Conservation (phyloP, 2,888 invertebrate genomes). For the Lordiphosa fenestrarum region DNA sequence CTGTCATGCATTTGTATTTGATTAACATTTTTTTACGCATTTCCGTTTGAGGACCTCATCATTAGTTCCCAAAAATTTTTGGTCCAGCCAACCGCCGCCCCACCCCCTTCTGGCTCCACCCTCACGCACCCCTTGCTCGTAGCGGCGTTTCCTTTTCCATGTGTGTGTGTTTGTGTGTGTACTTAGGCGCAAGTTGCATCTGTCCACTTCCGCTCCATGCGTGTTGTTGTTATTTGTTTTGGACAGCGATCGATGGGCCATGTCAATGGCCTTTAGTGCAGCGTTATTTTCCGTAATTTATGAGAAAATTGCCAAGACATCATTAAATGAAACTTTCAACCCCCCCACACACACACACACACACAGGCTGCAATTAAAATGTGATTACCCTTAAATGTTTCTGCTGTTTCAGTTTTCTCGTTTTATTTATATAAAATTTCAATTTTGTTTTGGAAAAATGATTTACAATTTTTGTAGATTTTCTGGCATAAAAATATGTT, state of each 20-base stretch:
- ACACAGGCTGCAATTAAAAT: conserved; percentile 61
- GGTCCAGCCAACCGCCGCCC: conserved; percentile 53
- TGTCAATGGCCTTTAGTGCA: conserved; percentile 74
- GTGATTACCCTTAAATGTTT: conserved; percentile 47
- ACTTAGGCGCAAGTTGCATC: conserved; percentile 70
- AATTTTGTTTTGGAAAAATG: conserved; percentile 3
- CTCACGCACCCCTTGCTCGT: conserved; percentile 38
- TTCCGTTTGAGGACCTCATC: conserved; percentile 65
- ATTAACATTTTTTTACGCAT: conserved; percentile 74
- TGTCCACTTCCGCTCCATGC: conserved; percentile 68
- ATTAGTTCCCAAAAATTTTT: conserved; percentile 58
- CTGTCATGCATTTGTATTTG: conserved; percentile 72
- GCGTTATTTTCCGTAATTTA: conserved; percentile 43
- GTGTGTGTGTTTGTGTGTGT: conserved; percentile 31
- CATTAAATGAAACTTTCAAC: conserved; percentile 35
- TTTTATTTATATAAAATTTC: neutral
- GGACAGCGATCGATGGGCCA: conserved; percentile 57
- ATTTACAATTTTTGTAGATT: conserved; percentile 19
- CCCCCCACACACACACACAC: conserved; percentile 20
- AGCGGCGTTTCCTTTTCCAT: conserved; percentile 32
- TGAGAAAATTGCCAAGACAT: conserved; percentile 61
- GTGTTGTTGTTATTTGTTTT: conserved; percentile 41
- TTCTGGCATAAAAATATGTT: conserved; percentile 43
- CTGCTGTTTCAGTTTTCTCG: conserved; percentile 15
- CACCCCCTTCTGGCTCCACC: conserved; percentile 11